Evolutionary conservation across 2,797 vertebrate genomes (phyloP).

Genomic region (Anomalospiza imberbis): DNA sequence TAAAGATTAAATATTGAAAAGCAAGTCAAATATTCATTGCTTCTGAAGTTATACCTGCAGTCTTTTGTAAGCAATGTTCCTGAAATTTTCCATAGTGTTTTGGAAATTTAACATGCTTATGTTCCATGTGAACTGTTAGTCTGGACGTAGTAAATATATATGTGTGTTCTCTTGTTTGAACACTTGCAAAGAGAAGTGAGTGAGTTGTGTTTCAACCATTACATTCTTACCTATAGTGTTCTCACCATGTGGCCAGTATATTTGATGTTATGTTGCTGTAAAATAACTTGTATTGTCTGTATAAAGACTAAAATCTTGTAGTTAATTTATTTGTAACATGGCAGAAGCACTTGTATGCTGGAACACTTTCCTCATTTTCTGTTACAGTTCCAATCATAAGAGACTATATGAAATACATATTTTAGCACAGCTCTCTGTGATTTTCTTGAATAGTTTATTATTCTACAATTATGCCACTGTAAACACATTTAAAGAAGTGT

Average conservation of each 20-base stretch:
- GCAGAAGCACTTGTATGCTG: not conserved
- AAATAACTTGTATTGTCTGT: not conserved
- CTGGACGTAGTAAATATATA: not conserved
- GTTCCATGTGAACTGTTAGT: not conserved
- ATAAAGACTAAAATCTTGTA: not conserved
- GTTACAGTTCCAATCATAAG: not conserved
- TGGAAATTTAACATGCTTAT: not conserved
- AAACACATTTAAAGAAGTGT: slow-evolving; percentile 1
- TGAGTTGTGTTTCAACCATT: not conserved
- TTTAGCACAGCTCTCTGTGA: not conserved
- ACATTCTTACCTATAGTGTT: slow-evolving; percentile 34
- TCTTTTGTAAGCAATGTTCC: not conserved
- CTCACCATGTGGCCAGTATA: not conserved
- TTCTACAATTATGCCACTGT: not conserved
- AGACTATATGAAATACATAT: not conserved
- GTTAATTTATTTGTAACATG: not conserved
- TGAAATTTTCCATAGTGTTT: not conserved
- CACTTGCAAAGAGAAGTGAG: not conserved
- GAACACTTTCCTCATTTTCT: not conserved
- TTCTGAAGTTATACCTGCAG: not conserved
- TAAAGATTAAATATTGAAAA: not conserved
- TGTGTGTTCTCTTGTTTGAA: not conserved
- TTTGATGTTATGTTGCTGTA: not conserved
- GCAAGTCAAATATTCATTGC: not conserved
- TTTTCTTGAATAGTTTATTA: not conserved